These are phyloP conservation scores for Menidia beryllina DNA, from an alignment of 2,113 vertebrate species.

Conservation along the genomic window DNA sequence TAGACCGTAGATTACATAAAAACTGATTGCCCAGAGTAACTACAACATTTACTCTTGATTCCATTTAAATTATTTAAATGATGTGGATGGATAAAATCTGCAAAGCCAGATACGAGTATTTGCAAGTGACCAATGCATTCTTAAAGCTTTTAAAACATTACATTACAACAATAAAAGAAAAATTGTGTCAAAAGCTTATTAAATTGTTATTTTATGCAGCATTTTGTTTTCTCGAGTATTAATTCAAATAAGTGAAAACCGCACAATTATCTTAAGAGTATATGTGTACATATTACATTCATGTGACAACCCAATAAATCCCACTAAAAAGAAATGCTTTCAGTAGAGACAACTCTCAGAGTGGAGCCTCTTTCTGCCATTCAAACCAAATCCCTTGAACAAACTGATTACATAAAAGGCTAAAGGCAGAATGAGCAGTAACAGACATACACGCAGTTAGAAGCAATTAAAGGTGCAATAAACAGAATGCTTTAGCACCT, in stretches of 20 bases:
- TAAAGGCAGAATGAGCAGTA: slow-evolving; percentile 33
- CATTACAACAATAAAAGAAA: too few relatives aligned
- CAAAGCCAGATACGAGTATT: background rate
- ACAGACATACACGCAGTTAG: slow-evolving; percentile 5
- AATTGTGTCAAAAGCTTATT: background rate
- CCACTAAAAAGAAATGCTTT: slow-evolving; percentile 32
- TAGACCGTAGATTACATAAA: background rate
- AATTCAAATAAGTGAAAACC: background rate
- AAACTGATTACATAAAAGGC: slow-evolving; percentile 66
- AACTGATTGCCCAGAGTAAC: background rate
- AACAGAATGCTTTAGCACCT: slow-evolving; percentile 14
- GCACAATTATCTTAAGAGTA: background rate
- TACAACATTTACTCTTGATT: background rate
- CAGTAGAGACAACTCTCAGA: slow-evolving; percentile 16
- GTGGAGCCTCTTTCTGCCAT: slow-evolving; percentile 29
- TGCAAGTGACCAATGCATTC: too few relatives aligned
- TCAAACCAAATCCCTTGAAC: slow-evolving; percentile 60
- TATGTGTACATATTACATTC: background rate
- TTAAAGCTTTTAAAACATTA: too few relatives aligned
- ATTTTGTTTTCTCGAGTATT: background rate
- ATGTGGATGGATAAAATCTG: background rate
- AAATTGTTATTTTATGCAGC: background rate
- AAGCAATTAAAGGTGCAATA: background rate
- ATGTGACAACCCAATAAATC: slow-evolving; percentile 42
- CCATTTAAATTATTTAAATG: background rate